A percentile compares a stretch with the other conserved stretches of the same genome.
Conservation (phyloP, 2,797 vertebrate species). For the Amblyopsis hoosieri region DNA sequence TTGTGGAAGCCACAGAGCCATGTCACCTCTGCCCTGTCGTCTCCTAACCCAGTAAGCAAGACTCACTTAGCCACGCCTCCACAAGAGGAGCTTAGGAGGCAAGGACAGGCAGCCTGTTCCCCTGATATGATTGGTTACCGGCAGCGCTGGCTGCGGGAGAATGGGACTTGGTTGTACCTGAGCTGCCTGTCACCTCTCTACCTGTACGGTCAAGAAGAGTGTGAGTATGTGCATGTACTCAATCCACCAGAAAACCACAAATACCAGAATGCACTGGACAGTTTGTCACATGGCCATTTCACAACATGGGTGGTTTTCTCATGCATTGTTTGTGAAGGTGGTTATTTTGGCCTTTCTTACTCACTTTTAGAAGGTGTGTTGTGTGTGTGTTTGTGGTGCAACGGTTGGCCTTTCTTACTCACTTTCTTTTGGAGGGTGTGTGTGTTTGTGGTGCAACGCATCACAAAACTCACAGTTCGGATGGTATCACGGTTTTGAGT, state of each 20-base stretch:
- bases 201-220: slow-evolving; percentile 75
- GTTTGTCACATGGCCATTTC: neutral
- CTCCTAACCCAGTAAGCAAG: slow-evolving; percentile 60
- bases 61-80: slow-evolving; percentile 56
- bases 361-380: neutral
- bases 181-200: slow-evolving; percentile 78
- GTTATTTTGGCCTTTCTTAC: neutral
- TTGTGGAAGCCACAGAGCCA: slow-evolving; percentile 31
- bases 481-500: neutral
- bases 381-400: neutral
- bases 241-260: slow-evolving; percentile 49
- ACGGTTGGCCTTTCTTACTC: too few species aligned
- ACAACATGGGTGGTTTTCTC: neutral
- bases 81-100: slow-evolving; percentile 64
- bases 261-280: slow-evolving; percentile 18
- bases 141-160: slow-evolving; percentile 80
- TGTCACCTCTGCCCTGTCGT: slow-evolving; percentile 57
- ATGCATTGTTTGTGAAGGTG: slow-evolving; percentile 1
- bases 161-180: slow-evolving; percentile 80
- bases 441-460: too few species aligned
- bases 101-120: slow-evolving; percentile 60
- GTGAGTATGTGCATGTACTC: slow-evolving; percentile 53
- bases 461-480: too few species aligned
- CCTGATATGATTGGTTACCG: slow-evolving; percentile 75
- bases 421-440: too few species aligned